Percentiles rank a stretch among this genome's conserved stretches.
Conservation (phyloP, 2,888 invertebrate species). For the Netelia fuscicornis region DNA sequence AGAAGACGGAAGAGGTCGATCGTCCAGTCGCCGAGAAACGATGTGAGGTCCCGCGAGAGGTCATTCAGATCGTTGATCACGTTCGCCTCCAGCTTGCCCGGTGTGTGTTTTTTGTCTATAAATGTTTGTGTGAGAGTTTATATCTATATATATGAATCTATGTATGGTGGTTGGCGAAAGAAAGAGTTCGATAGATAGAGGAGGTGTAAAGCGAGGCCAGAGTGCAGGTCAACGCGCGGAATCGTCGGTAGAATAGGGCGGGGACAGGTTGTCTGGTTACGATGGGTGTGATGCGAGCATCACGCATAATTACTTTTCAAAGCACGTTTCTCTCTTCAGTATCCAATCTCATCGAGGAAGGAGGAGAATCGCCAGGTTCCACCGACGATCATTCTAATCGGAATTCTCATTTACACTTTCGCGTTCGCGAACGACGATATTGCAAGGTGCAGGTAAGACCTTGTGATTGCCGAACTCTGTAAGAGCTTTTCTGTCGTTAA, state of each 20-base stretch:
- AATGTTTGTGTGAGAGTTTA: background rate
- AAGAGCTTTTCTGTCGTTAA: slow-evolving; percentile 26
- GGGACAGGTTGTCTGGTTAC: slow-evolving; percentile 21
- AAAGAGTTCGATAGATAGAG: slow-evolving; percentile 18
- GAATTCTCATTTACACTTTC: slow-evolving; percentile 71
- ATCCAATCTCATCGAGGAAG: slow-evolving; percentile 67
- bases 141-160: too few species aligned
- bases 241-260: background rate
- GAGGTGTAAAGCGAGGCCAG: slow-evolving; percentile 15
- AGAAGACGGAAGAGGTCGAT: slow-evolving; percentile 35
- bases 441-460: slow-evolving; percentile 34
- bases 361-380: slow-evolving; percentile 50
- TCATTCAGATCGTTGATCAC: slow-evolving; percentile 66
- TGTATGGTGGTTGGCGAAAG: too few species aligned
- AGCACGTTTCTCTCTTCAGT: slow-evolving; percentile 68
- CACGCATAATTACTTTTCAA: slow-evolving; percentile 69
- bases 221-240: slow-evolving; percentile 9
- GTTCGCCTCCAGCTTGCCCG: slow-evolving; percentile 22
- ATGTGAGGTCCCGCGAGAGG: slow-evolving; percentile 62
- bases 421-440: slow-evolving; percentile 39
- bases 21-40: slow-evolving; percentile 51
- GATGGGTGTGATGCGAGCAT: slow-evolving; percentile 47
- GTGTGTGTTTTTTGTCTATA: background rate
- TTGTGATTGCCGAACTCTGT: slow-evolving; percentile 47
- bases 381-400: slow-evolving; percentile 67